Base-by-base conservation (phyloP, 2,797 vertebrate genomes). In the Scleropages formosus region DNA sequence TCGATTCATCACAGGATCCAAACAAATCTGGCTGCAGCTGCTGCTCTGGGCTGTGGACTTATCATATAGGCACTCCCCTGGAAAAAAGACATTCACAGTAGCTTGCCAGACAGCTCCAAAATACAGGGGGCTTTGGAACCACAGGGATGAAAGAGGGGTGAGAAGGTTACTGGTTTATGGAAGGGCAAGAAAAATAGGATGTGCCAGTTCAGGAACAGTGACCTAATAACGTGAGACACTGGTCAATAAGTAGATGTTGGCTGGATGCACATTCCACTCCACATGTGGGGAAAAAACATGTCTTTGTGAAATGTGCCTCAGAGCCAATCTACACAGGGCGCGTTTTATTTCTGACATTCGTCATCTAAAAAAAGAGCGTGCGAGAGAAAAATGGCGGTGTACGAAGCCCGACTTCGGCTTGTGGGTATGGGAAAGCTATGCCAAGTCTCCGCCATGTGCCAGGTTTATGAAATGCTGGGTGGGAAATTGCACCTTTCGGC, bases 1-100 rank as follows among this genome's bases (percentile, higher is more conserved):
- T 85, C 86, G 81, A 81, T 84, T 80, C 85, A 82, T 83, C 87
- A 89, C 86, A 83, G 86, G 87, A 83, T 80, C 85, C 24, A 4
- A 66, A 86, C 84, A 24, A 68, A 84, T 83, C 80, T 82, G 72
- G 81, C 78, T 83, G 82, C 77, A 74, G 78, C 79, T 72, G 77
- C n/a, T 66, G 77, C 88, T 87, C 85, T 88, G 82, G 77, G 81
- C 85, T 82, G n/a, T n/a, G 4, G 24, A 51, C 47, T 62, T 39
- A 69, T 24, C 27, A 51, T 49, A 26, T 46, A 53, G n/a, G n/a
- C 12, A 27, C 72, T 60, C 60, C 56, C 27, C n/a, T 20, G 70
- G 56, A 59, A 47, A 31, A 65, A 8, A 49, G 61, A 44, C 24
- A 44, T 11, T 61, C 15, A 39, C 6, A 60, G 9, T 31, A 26